Conservation (phyloP, 1,140 invertebrate genomes). For the Drosophila jambulina region DNA sequence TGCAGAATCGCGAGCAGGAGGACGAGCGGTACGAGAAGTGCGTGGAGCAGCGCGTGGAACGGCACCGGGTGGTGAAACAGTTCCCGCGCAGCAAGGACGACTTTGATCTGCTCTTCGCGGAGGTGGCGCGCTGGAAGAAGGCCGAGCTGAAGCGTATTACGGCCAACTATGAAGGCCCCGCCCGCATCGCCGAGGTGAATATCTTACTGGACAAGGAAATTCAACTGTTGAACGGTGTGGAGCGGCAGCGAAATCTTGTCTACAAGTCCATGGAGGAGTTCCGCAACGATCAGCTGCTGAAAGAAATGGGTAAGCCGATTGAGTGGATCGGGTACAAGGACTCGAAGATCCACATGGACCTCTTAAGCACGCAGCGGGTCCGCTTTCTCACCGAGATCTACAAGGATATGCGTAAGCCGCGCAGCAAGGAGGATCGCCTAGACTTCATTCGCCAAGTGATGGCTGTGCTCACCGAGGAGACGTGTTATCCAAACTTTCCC, state of each 20-base stretch:
- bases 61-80: slow-evolving; percentile 86
- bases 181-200: slow-evolving; percentile 86
- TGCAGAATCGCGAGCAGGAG: slow-evolving; percentile 65
- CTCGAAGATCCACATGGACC: slow-evolving; percentile 86
- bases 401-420: slow-evolving; percentile 75
- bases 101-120: slow-evolving; percentile 87
- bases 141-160: slow-evolving; percentile 86
- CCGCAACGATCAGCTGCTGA: slow-evolving; percentile 85
- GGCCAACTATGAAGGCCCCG: slow-evolving; percentile 85
- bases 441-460: slow-evolving; percentile 63
- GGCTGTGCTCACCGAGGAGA: slow-evolving; percentile 62
- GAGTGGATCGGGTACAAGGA: slow-evolving; percentile 86
- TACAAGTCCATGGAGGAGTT: slow-evolving; percentile 84
- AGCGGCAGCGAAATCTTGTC: slow-evolving; percentile 84
- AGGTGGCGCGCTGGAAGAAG: slow-evolving; percentile 87
- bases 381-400: slow-evolving; percentile 86
- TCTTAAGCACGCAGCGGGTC: slow-evolving; percentile 87
- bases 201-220: slow-evolving; percentile 87
- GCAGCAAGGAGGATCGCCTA: slow-evolving; percentile 58
- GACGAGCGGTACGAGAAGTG: slow-evolving; percentile 61
- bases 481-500: slow-evolving; percentile 70
- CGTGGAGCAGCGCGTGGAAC: slow-evolving; percentile 64
- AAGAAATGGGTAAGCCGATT: slow-evolving; percentile 86
- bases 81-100: slow-evolving; percentile 86
- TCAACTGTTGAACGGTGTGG: slow-evolving; percentile 87